phyloP scores from a whole-genome alignment of 2,113 vertebrate genomes.

The Xyrauchen texanus region DNA sequence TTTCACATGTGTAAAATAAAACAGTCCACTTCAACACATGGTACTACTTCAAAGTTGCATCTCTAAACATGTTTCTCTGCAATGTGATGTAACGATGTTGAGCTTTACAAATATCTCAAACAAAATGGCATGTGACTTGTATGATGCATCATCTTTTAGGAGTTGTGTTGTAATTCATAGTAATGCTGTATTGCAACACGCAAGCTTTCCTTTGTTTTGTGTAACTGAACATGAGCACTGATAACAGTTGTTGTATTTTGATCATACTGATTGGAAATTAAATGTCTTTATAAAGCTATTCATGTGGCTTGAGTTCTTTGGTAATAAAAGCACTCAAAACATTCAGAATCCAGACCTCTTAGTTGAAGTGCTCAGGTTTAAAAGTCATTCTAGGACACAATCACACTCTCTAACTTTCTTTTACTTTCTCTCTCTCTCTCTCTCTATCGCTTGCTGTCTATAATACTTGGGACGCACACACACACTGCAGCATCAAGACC shows the following conservation, averaged over 20 bases:
- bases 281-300: background rate
- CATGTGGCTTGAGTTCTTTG: background rate
- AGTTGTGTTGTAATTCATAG: background rate
- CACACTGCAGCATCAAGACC: no score
- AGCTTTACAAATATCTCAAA: background rate
- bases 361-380: no score
- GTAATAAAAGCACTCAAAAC: no score
- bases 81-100: background rate
- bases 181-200: background rate
- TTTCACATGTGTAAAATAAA: no score
- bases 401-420: no score
- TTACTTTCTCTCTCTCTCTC: no score
- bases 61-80: background rate
- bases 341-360: no score
- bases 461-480: no score
- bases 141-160: background rate
- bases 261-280: background rate
- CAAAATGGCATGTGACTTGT: slow-evolving; percentile 5
- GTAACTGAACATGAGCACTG: slow-evolving; percentile 5
- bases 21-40: background rate
- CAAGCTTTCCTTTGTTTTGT: background rate
- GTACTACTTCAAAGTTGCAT: background rate
- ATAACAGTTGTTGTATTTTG: background rate
- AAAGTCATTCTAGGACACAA: no score
- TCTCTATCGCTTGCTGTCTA: no score